Evolutionary conservation across 1,140 invertebrate genomes (phyloP).

Genomic region (Ctenoplectra terminalis): DNA sequence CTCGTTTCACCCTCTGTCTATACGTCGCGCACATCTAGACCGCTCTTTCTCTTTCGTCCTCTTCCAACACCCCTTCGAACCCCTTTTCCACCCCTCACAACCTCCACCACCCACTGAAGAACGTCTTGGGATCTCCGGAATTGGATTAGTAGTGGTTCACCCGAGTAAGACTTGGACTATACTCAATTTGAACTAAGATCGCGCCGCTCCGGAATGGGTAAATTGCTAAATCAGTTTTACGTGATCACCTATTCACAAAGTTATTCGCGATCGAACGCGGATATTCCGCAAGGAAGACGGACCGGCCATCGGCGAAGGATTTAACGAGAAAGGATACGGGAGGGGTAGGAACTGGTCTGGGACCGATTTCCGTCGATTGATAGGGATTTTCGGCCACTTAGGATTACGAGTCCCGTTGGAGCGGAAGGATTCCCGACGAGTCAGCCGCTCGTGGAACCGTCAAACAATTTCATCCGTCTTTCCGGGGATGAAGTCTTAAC

Average conservation of each 20-base stretch:
- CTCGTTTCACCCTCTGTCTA: conserved; percentile 35
- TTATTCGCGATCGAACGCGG: conserved; percentile 77
- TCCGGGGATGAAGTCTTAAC: conserved; percentile 2
- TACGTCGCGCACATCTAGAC: conserved; percentile 31
- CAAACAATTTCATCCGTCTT: conserved; percentile 1
- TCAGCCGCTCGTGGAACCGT: neutral
- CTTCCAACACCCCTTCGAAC: conserved; percentile 43
- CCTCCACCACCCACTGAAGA: conserved; percentile 64
- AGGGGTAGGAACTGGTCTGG: neutral
- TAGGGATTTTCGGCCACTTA: conserved; percentile 41
- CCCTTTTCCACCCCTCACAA: too few species aligned
- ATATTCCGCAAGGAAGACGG: conserved; percentile 64
- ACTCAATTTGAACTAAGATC: conserved; percentile 84
- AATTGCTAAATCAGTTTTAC: conserved; percentile 84
- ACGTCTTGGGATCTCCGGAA: conserved; percentile 81
- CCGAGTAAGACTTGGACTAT: conserved; percentile 82
- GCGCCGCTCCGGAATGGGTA: conserved; percentile 80
- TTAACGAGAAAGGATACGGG: conserved; percentile 45
- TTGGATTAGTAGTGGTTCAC: conserved; percentile 84
- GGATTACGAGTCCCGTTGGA: neutral
- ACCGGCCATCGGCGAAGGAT: conserved; percentile 49
- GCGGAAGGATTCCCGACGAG: neutral
- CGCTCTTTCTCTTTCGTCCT: conserved; percentile 65
- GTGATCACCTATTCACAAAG: conserved; percentile 84
- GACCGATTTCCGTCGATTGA: conserved; percentile 42